Base-by-base conservation (phyloP, 1,140 invertebrate species). In the Brachionus plicatilis region DNA sequence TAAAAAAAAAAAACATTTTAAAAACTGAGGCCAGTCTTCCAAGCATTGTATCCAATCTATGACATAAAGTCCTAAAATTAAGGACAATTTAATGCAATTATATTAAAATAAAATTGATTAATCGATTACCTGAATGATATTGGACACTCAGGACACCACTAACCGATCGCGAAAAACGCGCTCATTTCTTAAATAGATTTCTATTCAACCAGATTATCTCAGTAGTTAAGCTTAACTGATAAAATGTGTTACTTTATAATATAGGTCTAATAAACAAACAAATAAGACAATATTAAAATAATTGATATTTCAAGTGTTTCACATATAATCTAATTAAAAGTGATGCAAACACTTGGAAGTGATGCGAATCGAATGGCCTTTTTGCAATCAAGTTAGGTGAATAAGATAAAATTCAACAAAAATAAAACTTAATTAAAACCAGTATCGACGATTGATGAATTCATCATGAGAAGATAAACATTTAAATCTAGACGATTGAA, bases 301-400 rank as follows among this genome's bases (percentile, higher is more conserved):
- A 76, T 76, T 76, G 72, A 76, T 76, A 76, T 76, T 76, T 76
- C 72, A 50, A 76, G 72, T 76, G 72, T 76, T 76, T 76, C 72
- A 12, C 43, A 76, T 76, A 29, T 24, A 76, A 50, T 50, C 14
- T 76, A 76, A 76, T 76, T 76, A 76, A 76, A 14, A 76, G 37
- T 72, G 68, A 72, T 72, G 68, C 68, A 72, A 72, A 72, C 29
- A 72, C 68, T 41, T 72, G 8, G 33, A 72, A 72, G 14, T 72
- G 68, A 72, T 72, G 68, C 68, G 41, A 72, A 72, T 43, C 33
- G 37, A 41, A 43, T 72, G 68, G 68, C 68, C 68, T 72, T 72
- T 72, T 72, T 41, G 27, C 12, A n/a, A 41, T 37, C 33, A 33
- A 29, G 53, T 33, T 68, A 33, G 27, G 66, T 68, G 66, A 11